phyloP scores from a whole-genome alignment of 2,113 vertebrate genomes.

The Equus quagga region DNA sequence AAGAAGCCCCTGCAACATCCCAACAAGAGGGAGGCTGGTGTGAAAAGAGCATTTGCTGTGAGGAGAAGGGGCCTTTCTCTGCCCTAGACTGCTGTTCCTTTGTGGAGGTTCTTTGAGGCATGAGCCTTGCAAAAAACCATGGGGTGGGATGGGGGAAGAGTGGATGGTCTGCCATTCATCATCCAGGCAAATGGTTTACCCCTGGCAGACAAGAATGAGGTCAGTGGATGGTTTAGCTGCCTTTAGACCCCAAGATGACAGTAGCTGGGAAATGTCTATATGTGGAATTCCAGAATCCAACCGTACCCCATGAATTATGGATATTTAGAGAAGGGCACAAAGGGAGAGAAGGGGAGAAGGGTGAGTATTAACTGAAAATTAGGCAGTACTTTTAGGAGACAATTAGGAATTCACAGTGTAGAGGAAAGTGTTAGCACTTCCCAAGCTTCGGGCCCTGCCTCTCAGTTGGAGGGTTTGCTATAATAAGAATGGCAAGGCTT shows the following conservation, averaged over 20 bases:
- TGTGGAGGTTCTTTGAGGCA: conserved; percentile 68
- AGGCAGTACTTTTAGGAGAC: no score
- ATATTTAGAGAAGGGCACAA: background rate
- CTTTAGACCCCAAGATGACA: background rate
- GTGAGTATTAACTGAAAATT: background rate
- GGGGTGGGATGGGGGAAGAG: background rate
- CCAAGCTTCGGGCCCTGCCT: background rate
- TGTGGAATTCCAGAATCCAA: background rate
- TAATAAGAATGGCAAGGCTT: background rate
- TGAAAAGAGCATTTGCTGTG: conserved; percentile 71
- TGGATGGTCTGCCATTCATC: conserved; percentile 16
- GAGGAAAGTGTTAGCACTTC: background rate
- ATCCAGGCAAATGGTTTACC: background rate
- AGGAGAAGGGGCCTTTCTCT: conserved; percentile 76
- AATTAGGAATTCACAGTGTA: background rate
- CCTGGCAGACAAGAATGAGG: background rate
- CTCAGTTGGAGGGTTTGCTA: background rate
- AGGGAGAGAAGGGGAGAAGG: background rate
- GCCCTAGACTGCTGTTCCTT: conserved; percentile 23
- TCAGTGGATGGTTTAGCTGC: background rate
- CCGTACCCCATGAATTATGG: background rate
- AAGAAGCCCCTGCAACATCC: conserved; percentile 62
- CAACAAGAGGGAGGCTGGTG: conserved; percentile 23
- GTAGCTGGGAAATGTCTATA: background rate
- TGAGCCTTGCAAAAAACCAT: background rate